Base-by-base conservation (phyloP, 2,113 vertebrate species). In the Meriones unguiculatus region DNA sequence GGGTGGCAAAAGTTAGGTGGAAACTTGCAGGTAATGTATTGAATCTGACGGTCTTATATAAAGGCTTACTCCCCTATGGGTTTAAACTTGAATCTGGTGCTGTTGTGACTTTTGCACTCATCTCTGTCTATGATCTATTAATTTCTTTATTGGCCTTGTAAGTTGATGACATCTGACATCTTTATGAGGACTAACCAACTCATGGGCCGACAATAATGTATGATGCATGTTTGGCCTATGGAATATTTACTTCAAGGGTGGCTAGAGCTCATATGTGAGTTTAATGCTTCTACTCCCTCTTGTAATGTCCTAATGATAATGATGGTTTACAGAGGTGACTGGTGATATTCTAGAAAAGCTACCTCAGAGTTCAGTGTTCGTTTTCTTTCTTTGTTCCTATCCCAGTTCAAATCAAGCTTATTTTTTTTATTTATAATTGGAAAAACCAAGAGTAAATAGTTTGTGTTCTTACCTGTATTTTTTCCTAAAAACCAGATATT, bases 21-120 rank as follows among this genome's bases (percentile, higher is more conserved):
- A 67, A 78, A 62, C 80, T 94, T 62, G 59, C n/a, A 90, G 41
- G 28, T 89, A 89, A 89, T n/a, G 20, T 35, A 54, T 90, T 87
- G 91, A 10, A 57, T 80, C 1, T 0, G 52, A 32, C 24, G 35
- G 80, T 69, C 77, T 76, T 1, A 62, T 28, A 22, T 0, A 14
- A 57, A 90, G 0, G 1, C 73, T 73, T 78, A 70, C 65, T 85
- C 95, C 24, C 59, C 22, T 46, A 41, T 93, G 87, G 75, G 50
- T 91, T 97, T 97, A 91, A 96, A 94, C 95, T 97, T 94, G 95
- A 96, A 97, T 96, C 92, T 97, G 93, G 91, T 98, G 94, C 97
- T 97, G 8, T n/a, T 95, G 15, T 72, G 92, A 92, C 67, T 94
- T 91, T 92, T 90, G 84, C 65, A 65, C 76, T 96, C 41, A 5